These are phyloP conservation scores for Adineta ricciae DNA, from an alignment of 2,888 invertebrate species.

Conservation along the genomic window DNA sequence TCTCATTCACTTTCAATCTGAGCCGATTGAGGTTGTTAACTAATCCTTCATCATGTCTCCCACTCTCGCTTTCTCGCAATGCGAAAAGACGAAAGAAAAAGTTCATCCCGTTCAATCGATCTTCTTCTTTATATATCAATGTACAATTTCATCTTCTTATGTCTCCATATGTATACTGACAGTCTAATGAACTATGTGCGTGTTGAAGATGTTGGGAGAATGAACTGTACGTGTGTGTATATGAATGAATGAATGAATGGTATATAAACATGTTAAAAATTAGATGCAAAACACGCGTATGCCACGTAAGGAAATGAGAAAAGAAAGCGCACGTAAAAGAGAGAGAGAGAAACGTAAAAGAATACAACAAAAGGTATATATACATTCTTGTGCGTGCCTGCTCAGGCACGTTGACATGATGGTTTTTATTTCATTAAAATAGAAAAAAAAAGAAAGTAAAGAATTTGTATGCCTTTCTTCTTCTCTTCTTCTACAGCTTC, in stretches of 20 bases:
- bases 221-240: neutral
- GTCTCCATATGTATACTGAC: neutral
- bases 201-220: neutral
- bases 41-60: neutral
- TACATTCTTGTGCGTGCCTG: neutral
- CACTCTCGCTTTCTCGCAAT: neutral
- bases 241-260: neutral
- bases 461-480: neutral
- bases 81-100: neutral
- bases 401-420: neutral
- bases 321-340: neutral
- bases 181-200: neutral
- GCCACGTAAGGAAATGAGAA: neutral
- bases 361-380: neutral
- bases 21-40: conserved; percentile 8
- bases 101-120: neutral
- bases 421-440: conserved; percentile 1
- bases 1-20: neutral
- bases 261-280: conserved; percentile 9
- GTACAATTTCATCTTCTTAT: neutral
- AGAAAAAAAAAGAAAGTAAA: neutral
- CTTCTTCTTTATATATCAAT: neutral
- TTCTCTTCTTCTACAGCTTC: no score
- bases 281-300: neutral
- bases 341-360: neutral